Conservation (phyloP, 2,113 vertebrate genomes). For the Leuciscus idus region DNA sequence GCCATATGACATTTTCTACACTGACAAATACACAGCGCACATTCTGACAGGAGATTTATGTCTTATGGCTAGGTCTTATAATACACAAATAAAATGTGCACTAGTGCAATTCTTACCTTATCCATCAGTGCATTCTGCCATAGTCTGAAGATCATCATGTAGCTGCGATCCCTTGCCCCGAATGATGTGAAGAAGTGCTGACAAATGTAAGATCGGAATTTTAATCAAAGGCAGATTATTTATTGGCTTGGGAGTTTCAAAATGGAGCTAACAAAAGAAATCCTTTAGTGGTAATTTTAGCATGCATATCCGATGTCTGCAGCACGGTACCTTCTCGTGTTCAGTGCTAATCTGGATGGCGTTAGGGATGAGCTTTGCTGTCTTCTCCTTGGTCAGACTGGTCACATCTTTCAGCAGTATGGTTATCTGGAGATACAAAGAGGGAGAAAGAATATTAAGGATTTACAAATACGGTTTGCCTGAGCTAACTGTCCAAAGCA, state of each 20-base stretch:
- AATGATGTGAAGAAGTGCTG: constrained; percentile 93
- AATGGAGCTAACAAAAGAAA: not conserved
- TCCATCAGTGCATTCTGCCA: constrained; percentile 91
- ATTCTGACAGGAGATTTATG: not conserved
- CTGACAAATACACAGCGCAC: not conserved
- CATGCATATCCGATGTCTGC: not conserved
- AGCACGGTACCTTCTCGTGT: constrained; percentile 78
- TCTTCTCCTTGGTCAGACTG: constrained; percentile 90
- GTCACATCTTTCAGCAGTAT: constrained; percentile 90
- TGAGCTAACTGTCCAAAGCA: not conserved
- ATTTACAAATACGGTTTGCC: not conserved
- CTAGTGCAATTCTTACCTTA: constrained; percentile 75
- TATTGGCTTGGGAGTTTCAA: constrained; percentile 13
- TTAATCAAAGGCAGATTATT: not conserved
- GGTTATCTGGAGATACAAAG: constrained; percentile 76
- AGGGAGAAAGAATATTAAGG: not conserved
- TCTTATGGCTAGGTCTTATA: not conserved
- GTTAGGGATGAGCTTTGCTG: constrained; percentile 90
- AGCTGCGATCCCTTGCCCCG: constrained; percentile 89
- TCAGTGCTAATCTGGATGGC: constrained; percentile 91
- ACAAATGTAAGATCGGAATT: constrained; percentile 17
- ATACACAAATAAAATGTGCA: not conserved
- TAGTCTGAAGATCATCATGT: constrained; percentile 89
- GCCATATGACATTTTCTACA: not conserved
- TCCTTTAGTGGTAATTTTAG: constrained; percentile 12